A percentile compares a stretch with the other conserved stretches of the same genome.
phyloP scores from a whole-genome alignment of 2,113 vertebrate species.

The Gnathonemus echidnorhynchus region DNA sequence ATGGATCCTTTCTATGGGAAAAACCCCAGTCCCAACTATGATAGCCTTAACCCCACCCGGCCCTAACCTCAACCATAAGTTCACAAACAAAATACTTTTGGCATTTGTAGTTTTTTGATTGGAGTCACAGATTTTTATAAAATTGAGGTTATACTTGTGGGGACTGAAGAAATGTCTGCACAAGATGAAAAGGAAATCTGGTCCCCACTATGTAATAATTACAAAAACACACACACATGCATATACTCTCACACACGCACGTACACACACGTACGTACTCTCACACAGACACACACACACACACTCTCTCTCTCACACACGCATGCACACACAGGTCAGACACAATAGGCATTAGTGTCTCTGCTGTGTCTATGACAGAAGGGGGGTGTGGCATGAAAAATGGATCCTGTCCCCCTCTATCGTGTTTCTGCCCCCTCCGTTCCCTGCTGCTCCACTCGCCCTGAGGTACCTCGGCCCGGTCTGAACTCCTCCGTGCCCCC shows the following conservation, averaged over 20 bases:
- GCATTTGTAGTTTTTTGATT: background rate
- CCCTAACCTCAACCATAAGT: background rate
- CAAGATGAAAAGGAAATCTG: background rate
- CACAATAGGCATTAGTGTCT: conserved; percentile 64
- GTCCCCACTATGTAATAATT: background rate
- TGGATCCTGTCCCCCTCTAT: conserved; percentile 36
- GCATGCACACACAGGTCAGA: conserved; percentile 36
- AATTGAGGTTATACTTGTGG: background rate
- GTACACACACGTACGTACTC: too few species aligned
- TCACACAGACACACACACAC: too few species aligned
- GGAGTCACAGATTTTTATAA: background rate
- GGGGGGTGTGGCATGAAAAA: conserved; percentile 46
- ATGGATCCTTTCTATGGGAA: conserved; percentile 42
- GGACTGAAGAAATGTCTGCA: background rate
- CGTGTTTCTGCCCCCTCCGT: conserved; percentile 7
- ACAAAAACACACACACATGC: background rate
- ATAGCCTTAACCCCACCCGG: background rate
- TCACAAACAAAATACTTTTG: background rate
- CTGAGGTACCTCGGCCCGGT: background rate
- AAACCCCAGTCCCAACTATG: background rate
- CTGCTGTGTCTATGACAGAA: conserved; percentile 53
- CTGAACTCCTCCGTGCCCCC: background rate
- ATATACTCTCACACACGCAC: too few species aligned
- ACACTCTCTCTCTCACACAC: background rate
- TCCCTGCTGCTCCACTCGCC: background rate